A percentile compares a stretch with the other conserved stretches of the same genome.
phyloP scores from a whole-genome alignment of 2,797 vertebrate genomes.

The Falco biarmicus region DNA sequence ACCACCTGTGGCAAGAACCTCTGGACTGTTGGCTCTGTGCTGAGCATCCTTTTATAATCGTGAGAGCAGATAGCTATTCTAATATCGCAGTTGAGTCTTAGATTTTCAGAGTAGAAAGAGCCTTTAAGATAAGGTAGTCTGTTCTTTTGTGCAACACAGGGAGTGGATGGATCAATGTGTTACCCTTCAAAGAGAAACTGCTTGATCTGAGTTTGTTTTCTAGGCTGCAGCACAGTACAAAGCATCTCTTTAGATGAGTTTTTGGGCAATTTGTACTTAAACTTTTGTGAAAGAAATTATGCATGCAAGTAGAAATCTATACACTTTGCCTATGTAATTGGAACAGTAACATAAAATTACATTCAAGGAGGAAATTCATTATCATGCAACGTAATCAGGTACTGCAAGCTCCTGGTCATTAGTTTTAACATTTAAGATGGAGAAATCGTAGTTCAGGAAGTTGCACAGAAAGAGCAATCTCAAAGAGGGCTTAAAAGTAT shows the following conservation, averaged over 20 bases:
- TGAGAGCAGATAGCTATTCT: not conserved
- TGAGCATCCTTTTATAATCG: not conserved
- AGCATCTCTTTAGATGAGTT: not conserved
- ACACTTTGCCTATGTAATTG: not conserved
- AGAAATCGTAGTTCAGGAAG: not conserved
- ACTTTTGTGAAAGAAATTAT: not conserved
- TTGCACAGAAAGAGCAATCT: slow-evolving; percentile 6
- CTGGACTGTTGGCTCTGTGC: not conserved
- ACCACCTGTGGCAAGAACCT: not conserved
- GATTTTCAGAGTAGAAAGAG: not conserved
- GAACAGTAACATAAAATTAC: slow-evolving; percentile 6
- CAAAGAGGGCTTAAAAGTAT: not conserved
- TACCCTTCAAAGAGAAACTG: not conserved
- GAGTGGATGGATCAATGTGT: not conserved
- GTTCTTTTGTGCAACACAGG: not conserved
- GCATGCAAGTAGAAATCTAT: not conserved
- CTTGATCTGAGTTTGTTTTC: not conserved
- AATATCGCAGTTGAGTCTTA: not conserved
- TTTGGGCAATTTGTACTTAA: not conserved
- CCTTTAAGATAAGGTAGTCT: not conserved
- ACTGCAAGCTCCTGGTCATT: not conserved
- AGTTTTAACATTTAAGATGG: not conserved
- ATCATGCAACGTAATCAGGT: not conserved
- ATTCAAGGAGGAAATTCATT: slow-evolving; percentile 17
- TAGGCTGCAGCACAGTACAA: not conserved